These are phyloP conservation scores for Brachyptera risi DNA, from an alignment of 2,888 invertebrate genomes.

Conservation along the genomic window DNA sequence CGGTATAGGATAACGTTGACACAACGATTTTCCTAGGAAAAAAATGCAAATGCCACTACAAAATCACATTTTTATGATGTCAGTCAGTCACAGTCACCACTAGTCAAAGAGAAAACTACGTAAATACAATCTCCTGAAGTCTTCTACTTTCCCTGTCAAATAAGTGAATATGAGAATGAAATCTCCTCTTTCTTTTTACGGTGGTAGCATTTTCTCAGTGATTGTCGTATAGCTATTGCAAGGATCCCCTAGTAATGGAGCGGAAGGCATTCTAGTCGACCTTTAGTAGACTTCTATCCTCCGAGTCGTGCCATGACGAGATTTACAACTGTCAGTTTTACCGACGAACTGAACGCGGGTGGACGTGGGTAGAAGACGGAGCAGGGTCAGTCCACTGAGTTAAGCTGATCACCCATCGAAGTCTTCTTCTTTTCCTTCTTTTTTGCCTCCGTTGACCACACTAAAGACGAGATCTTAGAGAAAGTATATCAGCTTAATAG, in stretches of 20 bases:
- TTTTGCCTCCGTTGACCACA: constrained; percentile 1
- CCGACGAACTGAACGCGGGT: background rate
- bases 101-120: background rate
- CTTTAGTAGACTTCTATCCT: background rate
- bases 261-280: constrained; percentile 6
- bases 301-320: background rate
- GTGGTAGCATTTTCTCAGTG: background rate
- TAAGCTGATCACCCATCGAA: constrained; percentile 11
- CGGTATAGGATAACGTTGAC: too few species aligned
- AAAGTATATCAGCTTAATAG: constrained; percentile 15
- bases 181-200: background rate
- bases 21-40: too few species aligned
- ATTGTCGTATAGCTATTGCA: background rate
- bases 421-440: constrained; percentile 1
- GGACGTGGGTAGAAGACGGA: background rate
- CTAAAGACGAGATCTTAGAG: background rate
- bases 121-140: background rate
- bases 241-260: constrained; percentile 2
- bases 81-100: background rate
- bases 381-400: background rate
- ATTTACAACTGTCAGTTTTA: constrained; percentile 9
- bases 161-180: background rate
- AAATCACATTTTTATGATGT: background rate
- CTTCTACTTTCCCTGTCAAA: background rate
- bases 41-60: too few species aligned